Percentiles rank a stretch among this genome's conserved stretches.
Evolutionary conservation across 2,888 invertebrate species (phyloP).

Genomic region (Trichogramma evanescens): DNA sequence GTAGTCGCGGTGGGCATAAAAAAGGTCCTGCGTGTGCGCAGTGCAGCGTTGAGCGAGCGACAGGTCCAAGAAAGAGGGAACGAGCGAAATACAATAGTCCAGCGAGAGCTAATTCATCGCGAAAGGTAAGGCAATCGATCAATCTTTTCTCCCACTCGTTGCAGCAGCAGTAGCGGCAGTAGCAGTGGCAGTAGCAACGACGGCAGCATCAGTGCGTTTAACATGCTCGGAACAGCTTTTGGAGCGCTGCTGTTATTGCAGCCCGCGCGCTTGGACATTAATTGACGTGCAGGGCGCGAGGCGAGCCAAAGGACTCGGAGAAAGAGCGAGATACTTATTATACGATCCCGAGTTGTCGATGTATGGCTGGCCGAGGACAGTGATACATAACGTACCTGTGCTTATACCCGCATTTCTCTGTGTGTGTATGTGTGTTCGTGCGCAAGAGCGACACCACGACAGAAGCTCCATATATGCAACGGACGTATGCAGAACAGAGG

Average conservation of each 20-base stretch:
- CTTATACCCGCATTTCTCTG: neutral
- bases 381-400: no score
- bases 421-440: neutral
- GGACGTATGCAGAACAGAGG: no score
- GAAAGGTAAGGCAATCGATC: slow-evolving; percentile 39
- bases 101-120: slow-evolving; percentile 37
- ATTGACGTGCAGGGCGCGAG: slow-evolving; percentile 38
- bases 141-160: slow-evolving; percentile 29
- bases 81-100: slow-evolving; percentile 32
- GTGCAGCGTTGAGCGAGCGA: neutral
- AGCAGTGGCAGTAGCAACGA: neutral
- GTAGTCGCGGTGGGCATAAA: slow-evolving; percentile 7
- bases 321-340: no score
- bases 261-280: slow-evolving; percentile 38
- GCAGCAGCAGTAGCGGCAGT: slow-evolving; percentile 16
- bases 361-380: no score
- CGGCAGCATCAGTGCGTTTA: slow-evolving; percentile 21
- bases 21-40: neutral
- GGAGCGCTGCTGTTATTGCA: no score
- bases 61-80: slow-evolving; percentile 9
- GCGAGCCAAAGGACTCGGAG: slow-evolving; percentile 14
- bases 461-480: no score
- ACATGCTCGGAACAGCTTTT: slow-evolving; percentile 18
- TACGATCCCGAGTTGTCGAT: no score
- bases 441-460: no score